Conservation (phyloP, 1,140 invertebrate genomes). For the Calephelis nemesis region DNA sequence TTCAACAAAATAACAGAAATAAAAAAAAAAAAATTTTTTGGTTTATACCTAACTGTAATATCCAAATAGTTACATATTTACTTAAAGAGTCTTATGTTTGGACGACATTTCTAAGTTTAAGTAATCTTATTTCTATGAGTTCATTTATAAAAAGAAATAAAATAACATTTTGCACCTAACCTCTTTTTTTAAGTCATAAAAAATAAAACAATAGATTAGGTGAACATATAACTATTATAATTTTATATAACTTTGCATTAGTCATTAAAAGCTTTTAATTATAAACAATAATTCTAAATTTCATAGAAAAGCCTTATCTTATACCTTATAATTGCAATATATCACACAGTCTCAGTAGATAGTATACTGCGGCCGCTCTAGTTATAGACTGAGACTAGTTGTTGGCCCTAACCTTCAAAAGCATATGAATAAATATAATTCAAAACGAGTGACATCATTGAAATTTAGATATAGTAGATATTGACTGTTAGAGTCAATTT, state of each 20-base stretch:
- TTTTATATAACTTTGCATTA: slow-evolving; percentile 6
- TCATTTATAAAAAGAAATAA: not conserved
- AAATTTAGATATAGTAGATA: too few species aligned
- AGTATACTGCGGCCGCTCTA: not conserved
- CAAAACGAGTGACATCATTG: not conserved
- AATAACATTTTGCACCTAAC: slow-evolving; percentile 1
- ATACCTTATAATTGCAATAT: not conserved
- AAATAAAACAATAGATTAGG: slow-evolving; percentile 4
- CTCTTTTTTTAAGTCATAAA: slow-evolving; percentile 1
- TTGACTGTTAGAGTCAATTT: too few species aligned
- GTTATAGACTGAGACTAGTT: not conserved
- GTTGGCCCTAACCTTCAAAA: too few species aligned
- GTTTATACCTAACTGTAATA: too few species aligned
- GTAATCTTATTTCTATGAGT: not conserved
- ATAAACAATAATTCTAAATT: slow-evolving; percentile 9
- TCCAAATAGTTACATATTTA: slow-evolving; percentile 1
- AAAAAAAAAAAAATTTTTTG: too few species aligned
- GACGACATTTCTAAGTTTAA: slow-evolving; percentile 8
- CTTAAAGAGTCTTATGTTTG: not conserved
- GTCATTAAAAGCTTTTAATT: slow-evolving; percentile 16
- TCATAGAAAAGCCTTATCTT: slow-evolving; percentile 11
- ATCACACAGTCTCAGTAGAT: slow-evolving; percentile 5
- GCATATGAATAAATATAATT: not conserved
- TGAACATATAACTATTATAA: not conserved
- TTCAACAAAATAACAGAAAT: too few species aligned